Evolutionary conservation across 2,888 invertebrate genomes (phyloP).

Genomic region (Noctua comes): DNA sequence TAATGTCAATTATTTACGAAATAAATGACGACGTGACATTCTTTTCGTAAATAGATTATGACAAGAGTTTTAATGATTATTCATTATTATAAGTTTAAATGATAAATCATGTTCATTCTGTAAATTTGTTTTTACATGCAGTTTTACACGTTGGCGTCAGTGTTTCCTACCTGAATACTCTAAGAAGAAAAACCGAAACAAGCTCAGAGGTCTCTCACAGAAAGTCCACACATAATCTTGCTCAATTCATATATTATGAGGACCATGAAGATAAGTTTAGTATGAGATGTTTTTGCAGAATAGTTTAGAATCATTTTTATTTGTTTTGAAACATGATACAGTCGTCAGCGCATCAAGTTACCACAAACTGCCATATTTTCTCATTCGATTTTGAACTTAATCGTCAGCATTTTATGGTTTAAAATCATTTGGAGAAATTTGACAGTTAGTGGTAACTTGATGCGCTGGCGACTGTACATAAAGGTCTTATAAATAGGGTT

Average conservation of each 20-base stretch:
- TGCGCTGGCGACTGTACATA: too few relatives aligned
- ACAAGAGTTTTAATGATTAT: not conserved
- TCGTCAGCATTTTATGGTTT: too few relatives aligned
- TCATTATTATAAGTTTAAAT: not conserved
- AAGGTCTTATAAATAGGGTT: too few relatives aligned
- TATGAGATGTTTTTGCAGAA: too few relatives aligned
- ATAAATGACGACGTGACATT: constrained; percentile 15
- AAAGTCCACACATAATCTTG: too few relatives aligned
- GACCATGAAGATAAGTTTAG: not conserved
- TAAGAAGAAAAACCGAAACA: not conserved
- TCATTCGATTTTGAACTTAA: too few relatives aligned
- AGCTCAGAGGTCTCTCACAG: too few relatives aligned
- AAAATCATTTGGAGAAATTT: too few relatives aligned
- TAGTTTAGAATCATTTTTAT: not conserved
- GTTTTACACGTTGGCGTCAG: not conserved
- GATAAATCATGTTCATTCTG: not conserved
- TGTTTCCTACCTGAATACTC: not conserved
- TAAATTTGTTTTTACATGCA: not conserved
- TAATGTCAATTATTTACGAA: constrained; percentile 16
- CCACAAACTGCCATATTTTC: too few relatives aligned
- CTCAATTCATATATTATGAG: not conserved
- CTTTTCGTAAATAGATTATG: not conserved
- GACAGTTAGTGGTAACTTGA: too few relatives aligned
- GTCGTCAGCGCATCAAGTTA: too few relatives aligned
- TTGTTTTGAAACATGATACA: not conserved